phyloP scores from a whole-genome alignment of 2,797 vertebrate species.

The Chloroceryle inda region DNA sequence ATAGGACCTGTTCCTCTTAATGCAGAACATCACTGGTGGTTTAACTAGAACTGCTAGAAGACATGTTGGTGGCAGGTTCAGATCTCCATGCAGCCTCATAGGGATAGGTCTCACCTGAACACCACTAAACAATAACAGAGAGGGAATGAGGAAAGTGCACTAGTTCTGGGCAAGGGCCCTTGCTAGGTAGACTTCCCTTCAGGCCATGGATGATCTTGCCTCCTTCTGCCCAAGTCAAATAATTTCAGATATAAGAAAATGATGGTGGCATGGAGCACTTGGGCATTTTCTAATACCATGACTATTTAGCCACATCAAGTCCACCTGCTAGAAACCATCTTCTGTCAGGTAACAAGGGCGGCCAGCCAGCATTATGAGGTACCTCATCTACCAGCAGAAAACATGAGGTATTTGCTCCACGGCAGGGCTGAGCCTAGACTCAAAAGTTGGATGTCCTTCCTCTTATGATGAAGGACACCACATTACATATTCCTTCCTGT shows the following conservation, averaged over 20 bases:
- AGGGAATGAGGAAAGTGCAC: background rate
- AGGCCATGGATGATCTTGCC: background rate
- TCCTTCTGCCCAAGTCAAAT: background rate
- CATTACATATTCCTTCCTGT: background rate
- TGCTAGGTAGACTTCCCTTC: background rate
- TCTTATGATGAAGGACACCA: fast-evolving
- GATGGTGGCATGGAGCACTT: background rate
- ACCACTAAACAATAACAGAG: background rate
- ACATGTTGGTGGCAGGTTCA: background rate
- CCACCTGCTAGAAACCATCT: background rate
- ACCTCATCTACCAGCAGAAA: background rate
- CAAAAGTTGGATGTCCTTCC: background rate
- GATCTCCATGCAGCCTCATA: background rate
- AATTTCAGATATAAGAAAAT: background rate
- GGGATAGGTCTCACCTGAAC: background rate
- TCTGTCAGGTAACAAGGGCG: background rate
- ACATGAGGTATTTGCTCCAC: background rate
- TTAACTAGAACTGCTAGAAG: background rate
- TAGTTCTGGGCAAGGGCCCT: background rate
- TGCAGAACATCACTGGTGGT: background rate
- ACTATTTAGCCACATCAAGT: background rate
- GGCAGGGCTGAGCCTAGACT: background rate
- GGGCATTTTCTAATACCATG: background rate
- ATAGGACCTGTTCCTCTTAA: background rate
- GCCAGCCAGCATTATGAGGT: background rate